These are phyloP conservation scores for Lysandra bellargus DNA, from an alignment of 2,888 invertebrate genomes.

Conservation along the genomic window DNA sequence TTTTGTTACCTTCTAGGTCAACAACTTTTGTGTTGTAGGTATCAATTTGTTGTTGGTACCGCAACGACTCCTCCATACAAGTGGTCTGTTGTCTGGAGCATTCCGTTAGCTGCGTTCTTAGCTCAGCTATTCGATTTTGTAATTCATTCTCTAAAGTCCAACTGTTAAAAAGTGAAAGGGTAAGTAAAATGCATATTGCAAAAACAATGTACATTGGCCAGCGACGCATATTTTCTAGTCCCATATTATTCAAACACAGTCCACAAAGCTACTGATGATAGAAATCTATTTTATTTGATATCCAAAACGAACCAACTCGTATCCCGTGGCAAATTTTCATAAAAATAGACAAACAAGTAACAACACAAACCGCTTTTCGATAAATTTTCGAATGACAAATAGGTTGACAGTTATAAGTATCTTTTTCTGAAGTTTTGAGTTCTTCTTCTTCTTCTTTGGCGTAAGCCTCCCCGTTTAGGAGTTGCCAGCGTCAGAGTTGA, in stretches of 20 bases:
- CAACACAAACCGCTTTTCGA: slow-evolving; percentile 1
- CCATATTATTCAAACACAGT: slow-evolving; percentile 53
- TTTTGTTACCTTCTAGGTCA: slow-evolving; percentile 61
- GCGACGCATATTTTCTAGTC: slow-evolving; percentile 77
- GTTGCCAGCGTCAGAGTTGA: too few species aligned
- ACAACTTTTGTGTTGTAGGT: slow-evolving; percentile 61
- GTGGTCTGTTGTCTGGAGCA: slow-evolving; percentile 68
- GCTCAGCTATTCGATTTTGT: slow-evolving; percentile 59
- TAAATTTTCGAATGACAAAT: neutral
- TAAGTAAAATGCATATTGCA: slow-evolving; percentile 66
- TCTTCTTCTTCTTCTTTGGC: too few species aligned
- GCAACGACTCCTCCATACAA: slow-evolving; percentile 68
- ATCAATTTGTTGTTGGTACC: slow-evolving; percentile 67
- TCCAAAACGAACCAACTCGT: neutral
- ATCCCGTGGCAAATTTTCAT: neutral
- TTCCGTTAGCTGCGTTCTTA: slow-evolving; percentile 66
- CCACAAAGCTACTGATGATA: neutral
- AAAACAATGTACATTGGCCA: slow-evolving; percentile 75
- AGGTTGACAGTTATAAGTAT: too few species aligned
- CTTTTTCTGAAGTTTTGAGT: too few species aligned
- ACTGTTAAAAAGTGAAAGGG: slow-evolving; percentile 74
- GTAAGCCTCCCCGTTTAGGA: too few species aligned
- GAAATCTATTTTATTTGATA: neutral
- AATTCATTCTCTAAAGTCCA: slow-evolving; percentile 71
- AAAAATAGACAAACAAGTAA: neutral